phyloP scores from a whole-genome alignment of 2,113 vertebrate species.

The Heteronetta atricapilla region DNA sequence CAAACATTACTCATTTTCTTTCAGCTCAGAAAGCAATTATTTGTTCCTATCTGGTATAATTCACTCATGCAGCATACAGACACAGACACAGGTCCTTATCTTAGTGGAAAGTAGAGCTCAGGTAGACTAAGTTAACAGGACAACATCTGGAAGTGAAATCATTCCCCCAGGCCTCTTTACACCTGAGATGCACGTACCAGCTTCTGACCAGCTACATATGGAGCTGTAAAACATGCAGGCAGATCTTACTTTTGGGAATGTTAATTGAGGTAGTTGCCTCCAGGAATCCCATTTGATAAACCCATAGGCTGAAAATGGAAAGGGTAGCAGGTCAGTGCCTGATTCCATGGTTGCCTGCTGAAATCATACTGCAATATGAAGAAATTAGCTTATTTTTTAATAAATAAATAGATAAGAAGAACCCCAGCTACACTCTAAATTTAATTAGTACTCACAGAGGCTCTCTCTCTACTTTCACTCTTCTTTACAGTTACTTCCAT shows the following conservation, averaged over 20 bases:
- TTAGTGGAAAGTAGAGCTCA: background rate
- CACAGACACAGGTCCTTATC: background rate
- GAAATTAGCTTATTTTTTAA: background rate
- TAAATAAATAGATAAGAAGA: background rate
- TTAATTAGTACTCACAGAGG: background rate
- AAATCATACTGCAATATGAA: background rate
- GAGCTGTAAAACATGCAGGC: background rate
- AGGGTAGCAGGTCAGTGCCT: background rate
- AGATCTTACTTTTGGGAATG: background rate
- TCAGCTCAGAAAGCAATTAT: background rate
- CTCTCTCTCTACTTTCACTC: background rate
- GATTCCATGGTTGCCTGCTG: background rate
- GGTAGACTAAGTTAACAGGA: background rate
- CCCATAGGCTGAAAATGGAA: background rate
- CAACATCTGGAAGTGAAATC: background rate
- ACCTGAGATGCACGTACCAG: background rate
- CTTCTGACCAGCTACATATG: background rate
- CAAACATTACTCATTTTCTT: background rate
- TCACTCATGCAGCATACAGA: background rate
- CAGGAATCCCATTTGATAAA: background rate
- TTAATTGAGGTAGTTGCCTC: fast-evolving
- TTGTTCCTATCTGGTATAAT: background rate
- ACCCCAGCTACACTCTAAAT: background rate
- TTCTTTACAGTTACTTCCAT: background rate
- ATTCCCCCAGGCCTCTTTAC: background rate